Percentiles rank a stretch among this genome's conserved stretches.
Conservation (phyloP, 2,888 invertebrate species). For the Eledona agricola region DNA sequence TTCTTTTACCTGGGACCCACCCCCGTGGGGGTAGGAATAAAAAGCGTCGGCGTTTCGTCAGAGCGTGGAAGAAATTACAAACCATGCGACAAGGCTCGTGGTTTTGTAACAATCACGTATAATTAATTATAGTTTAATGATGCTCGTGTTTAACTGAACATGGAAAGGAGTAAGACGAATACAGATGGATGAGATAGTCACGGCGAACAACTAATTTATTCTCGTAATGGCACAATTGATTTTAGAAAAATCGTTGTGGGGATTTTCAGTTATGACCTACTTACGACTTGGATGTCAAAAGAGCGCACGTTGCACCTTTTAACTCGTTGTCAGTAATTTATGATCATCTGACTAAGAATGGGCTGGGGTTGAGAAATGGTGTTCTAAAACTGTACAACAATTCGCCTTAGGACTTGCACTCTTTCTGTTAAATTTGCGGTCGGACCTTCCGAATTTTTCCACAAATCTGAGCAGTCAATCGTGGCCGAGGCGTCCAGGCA, state of each 20-base stretch:
- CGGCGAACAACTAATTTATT: conserved; percentile 16
- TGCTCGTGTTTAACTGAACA: conserved; percentile 41
- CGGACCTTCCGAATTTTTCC: neutral
- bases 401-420: conserved; percentile 39
- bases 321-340: conserved; percentile 52
- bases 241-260: conserved; percentile 12
- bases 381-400: conserved; percentile 39
- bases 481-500: conserved; percentile 32
- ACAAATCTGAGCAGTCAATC: conserved; percentile 38
- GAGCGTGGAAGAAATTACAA: conserved; percentile 50
- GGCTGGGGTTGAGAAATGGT: conserved; percentile 52
- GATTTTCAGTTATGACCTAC: conserved; percentile 45
- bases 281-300: conserved; percentile 44
- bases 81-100: conserved; percentile 51
- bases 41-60: conserved; percentile 29
- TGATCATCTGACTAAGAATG: conserved; percentile 50
- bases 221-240: conserved; percentile 5
- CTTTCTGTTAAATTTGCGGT: too few species aligned
- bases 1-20: too few species aligned
- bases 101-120: conserved; percentile 55
- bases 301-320: conserved; percentile 48
- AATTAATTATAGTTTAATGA: conserved; percentile 57
- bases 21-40: too few species aligned
- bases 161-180: conserved; percentile 33
- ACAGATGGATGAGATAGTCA: conserved; percentile 29